Base-by-base conservation (phyloP, 2,113 vertebrate species). In the Plecturocebus donacophilus region DNA sequence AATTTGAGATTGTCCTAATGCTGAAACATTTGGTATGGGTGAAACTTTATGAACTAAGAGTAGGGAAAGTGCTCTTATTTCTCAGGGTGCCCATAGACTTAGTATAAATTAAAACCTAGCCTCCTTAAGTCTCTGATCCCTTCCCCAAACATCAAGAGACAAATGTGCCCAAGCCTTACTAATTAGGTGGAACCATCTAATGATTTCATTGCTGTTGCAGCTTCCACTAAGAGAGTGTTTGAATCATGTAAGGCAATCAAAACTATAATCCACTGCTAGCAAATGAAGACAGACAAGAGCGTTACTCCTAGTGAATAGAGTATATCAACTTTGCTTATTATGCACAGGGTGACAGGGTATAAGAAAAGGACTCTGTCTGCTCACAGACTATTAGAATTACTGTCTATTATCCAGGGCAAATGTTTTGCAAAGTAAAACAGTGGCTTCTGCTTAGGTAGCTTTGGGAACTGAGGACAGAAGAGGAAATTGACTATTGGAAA, bases 401-500 rank as follows among this genome's bases (percentile, higher is more conserved):
- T 84, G 17, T 89, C 42, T 95, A 12, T 93, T 89, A 71, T 91
- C 3, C n/a, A n/a, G 19, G 73, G 47, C 35, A 84, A 95, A 75
- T 58, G 88, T 91, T 97, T 94, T 82, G 91, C 93, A 97, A 96
- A 97, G 79, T 66, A 95, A 76, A 90, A 56, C n/a, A 52, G n/a
- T 52, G 52, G 40, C 71, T 90, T 97, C n/a, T 30, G 54, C 79
- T 47, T 11, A 54, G 32, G n/a, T 93, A 91, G 86, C 95, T 90
- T 86, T 75, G 96, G 70, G 90, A 96, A 58, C 73, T 87, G 79
- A 97, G 81, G 80, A 92, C 61, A 81, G 79, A 95, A 75, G 84
- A 97, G 96, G 96, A 97, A 97, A 97, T 97, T 79, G 93, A 90
- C 85, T 85, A 64, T 14, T 85, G 95, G 73, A 80, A 97, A 96